Evolutionary conservation across 2,888 invertebrate genomes (phyloP).

Genomic region (Chironomus tentans): DNA sequence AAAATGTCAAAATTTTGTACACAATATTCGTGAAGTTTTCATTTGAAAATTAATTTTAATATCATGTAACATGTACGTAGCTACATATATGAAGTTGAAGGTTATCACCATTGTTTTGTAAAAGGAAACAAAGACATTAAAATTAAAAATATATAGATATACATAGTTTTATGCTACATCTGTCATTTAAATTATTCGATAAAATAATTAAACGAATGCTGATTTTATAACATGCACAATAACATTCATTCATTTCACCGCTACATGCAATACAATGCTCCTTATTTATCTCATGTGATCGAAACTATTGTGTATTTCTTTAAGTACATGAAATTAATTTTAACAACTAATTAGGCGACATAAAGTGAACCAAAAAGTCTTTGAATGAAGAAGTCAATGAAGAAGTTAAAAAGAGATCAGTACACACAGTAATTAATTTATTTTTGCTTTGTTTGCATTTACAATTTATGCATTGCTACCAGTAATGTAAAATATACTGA

Average conservation of each 20-base stretch:
- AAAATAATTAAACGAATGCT: too few species aligned
- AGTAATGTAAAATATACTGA: not conserved
- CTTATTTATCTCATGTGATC: not conserved
- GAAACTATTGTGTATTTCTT: not conserved
- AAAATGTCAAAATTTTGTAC: too few species aligned
- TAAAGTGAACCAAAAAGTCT: not conserved
- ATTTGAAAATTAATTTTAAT: too few species aligned
- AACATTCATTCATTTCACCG: too few species aligned
- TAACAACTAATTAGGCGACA: constrained; percentile 21
- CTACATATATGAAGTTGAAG: too few species aligned
- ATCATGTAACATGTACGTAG: too few species aligned
- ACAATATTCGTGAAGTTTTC: too few species aligned
- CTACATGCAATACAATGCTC: not conserved
- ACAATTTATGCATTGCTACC: not conserved
- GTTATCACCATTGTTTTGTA: too few species aligned
- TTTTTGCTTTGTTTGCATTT: not conserved
- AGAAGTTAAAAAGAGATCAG: constrained; percentile 19
- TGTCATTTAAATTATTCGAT: not conserved
- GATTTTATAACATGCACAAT: too few species aligned
- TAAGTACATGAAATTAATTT: constrained; percentile 16
- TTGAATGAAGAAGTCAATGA: constrained; percentile 7
- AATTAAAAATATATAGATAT: not conserved
- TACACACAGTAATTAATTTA: constrained; percentile 20
- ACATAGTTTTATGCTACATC: not conserved
- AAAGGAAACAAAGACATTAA: too few species aligned